Evolutionary conservation across 2,888 invertebrate species (phyloP).

Genomic region (Cancer borealis): DNA sequence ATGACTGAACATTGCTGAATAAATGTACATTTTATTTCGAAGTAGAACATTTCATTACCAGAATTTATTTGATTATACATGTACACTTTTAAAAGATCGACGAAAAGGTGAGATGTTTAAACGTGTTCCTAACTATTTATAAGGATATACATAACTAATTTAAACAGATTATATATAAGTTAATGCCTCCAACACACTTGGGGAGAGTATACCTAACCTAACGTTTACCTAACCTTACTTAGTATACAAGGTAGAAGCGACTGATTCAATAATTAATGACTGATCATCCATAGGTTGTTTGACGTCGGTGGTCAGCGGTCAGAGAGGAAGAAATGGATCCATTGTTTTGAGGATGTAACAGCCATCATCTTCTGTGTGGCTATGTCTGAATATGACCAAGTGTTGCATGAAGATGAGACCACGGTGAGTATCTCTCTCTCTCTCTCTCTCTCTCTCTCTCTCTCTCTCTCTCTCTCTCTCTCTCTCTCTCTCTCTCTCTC

Average conservation of each 20-base stretch:
- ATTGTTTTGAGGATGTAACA: conserved; percentile 97
- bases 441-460: neutral
- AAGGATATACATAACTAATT: neutral
- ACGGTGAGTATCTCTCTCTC: conserved; percentile 85
- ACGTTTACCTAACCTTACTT: too few species aligned
- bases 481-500: too few species aligned
- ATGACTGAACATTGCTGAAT: conserved; percentile 73
- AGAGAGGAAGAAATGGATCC: conserved; percentile 99
- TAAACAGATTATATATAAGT: neutral
- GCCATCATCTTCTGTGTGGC: conserved; percentile 99
- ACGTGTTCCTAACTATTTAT: neutral
- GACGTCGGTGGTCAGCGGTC: conserved; percentile 99
- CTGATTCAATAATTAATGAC: neutral
- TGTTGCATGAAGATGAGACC: conserved; percentile 99
- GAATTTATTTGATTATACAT: neutral
- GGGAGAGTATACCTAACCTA: neutral
- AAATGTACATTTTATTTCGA: conserved; percentile 74
- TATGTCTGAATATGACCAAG: conserved; percentile 99
- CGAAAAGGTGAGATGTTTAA: conserved; percentile 6
- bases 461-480: too few species aligned
- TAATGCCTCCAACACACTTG: neutral
- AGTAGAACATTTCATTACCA: conserved; percentile 47
- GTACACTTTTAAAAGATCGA: neutral
- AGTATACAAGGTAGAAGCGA: neutral
- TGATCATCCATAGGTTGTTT: conserved; percentile 82